Evolutionary conservation across 2,113 vertebrate species (phyloP).

Genomic region (Grammomys surdaster): DNA sequence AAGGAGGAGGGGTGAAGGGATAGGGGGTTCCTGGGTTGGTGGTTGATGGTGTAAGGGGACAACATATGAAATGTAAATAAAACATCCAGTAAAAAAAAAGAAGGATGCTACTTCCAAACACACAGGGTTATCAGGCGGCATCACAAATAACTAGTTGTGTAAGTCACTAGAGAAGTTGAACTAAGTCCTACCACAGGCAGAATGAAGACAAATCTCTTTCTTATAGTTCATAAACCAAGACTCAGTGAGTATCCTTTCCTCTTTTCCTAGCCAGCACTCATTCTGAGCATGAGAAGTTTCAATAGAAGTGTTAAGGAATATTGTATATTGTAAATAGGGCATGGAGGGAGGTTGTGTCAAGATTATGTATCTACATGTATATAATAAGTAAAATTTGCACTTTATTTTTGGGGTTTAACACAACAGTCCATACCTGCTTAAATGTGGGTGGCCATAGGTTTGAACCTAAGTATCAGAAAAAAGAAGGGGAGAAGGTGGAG

Average conservation of each 20-base stretch:
- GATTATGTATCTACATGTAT: not conserved
- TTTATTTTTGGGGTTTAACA: not conserved
- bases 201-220: not conserved
- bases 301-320: not conserved
- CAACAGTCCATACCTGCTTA: not conserved
- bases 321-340: not conserved
- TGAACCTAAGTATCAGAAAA: not conserved
- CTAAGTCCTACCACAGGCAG: not conserved
- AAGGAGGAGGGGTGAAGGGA: no score
- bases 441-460: not conserved
- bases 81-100: not conserved
- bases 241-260: not conserved
- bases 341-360: not conserved
- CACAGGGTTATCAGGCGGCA: not conserved
- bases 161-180: not conserved
- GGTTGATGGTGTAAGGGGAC: no score
- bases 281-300: not conserved
- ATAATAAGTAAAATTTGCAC: not conserved
- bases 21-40: no score
- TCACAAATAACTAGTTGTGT: not conserved
- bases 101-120: not conserved
- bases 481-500: not conserved
- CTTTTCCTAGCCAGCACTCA: not conserved
- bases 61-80: no score
- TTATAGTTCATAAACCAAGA: not conserved